A percentile compares a stretch with the other conserved stretches of the same genome.
Evolutionary conservation across 1,140 invertebrate species (phyloP).

Genomic region (Apis cerana): DNA sequence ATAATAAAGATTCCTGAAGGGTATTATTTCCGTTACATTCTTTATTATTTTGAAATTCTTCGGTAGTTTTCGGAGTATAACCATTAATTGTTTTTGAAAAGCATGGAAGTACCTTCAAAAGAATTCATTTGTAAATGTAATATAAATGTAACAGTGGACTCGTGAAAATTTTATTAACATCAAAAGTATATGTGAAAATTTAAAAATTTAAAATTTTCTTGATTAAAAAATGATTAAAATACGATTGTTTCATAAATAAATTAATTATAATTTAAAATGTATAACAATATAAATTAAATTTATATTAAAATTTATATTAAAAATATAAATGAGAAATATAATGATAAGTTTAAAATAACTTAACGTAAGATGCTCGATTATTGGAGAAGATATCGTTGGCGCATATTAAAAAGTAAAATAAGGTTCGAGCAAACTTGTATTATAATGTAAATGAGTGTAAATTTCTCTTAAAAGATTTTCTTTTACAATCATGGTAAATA

Average conservation of each 20-base stretch:
- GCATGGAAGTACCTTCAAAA: slow-evolving; percentile 87
- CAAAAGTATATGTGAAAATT: background rate
- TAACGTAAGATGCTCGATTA: background rate
- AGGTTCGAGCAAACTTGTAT: background rate
- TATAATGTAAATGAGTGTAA: background rate
- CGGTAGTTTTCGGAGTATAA: slow-evolving; percentile 47
- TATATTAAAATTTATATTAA: too few species aligned
- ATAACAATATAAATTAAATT: background rate
- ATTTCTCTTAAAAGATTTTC: background rate
- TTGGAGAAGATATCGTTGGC: background rate
- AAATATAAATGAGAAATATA: too few species aligned
- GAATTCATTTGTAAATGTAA: slow-evolving; percentile 17
- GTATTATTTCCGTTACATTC: slow-evolving; percentile 89
- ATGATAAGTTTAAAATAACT: background rate
- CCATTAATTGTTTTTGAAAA: slow-evolving; percentile 76
- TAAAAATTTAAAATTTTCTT: background rate
- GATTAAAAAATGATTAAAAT: background rate
- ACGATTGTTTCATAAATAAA: background rate
- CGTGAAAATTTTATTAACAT: background rate
- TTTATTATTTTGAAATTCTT: slow-evolving; percentile 82
- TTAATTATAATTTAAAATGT: background rate
- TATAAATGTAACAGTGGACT: background rate
- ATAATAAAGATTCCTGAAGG: slow-evolving; percentile 86
- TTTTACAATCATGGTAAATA: background rate
- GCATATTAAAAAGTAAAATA: too few species aligned